Evolutionary conservation across 2,113 vertebrate genomes (phyloP), one percentile per base, ranked within the genome.

Genomic region (Psettodes erumei): DNA sequence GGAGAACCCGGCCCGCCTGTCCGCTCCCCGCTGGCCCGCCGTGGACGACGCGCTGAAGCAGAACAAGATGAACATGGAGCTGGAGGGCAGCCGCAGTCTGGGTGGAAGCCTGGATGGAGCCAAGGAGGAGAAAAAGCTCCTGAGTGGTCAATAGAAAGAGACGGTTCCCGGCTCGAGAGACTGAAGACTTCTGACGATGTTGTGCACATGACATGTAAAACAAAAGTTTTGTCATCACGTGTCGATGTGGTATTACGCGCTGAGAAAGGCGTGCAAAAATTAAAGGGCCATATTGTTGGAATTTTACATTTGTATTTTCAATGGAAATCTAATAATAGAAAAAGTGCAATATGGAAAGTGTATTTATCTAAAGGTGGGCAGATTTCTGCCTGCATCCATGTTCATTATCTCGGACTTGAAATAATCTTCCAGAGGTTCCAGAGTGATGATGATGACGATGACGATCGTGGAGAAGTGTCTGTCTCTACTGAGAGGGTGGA

Each of bases 1-100:
- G 0, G 63, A 83, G 18, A 71, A 89, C 67, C 88, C 90, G 0
- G 83, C 77, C 42, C 43, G 43, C 9, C 81, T 93, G 25, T 16
- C 67, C 0, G 15, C 10, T 0, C 51, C 83, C 6, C 42, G 45
- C 23, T 90, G 85, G 81, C 62, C 64, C 0, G 58, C 8, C 0
- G 0, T 1, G 1, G 84, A 88, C 0, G 89, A 91, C 0, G 4
- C 79, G 0, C 76, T 86, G n/a, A 81, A 30, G 58, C 93, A 94
- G 65, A 94, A 94, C 82, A 86, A 77, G 56, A 13, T 91, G 55
- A 94, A 95, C 86, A 25, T 88, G 43, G 88, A 93, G 48, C 47
- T 79, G 2, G 91, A 94, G 70, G 79, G 56, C n/a, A 85, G 73
- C 25, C 83, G 81, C 75, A 93, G 92, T 8, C 9, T 89, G 0